Base-by-base conservation (phyloP, 2,888 invertebrate genomes). In the Drosophila melanocephala region DNA sequence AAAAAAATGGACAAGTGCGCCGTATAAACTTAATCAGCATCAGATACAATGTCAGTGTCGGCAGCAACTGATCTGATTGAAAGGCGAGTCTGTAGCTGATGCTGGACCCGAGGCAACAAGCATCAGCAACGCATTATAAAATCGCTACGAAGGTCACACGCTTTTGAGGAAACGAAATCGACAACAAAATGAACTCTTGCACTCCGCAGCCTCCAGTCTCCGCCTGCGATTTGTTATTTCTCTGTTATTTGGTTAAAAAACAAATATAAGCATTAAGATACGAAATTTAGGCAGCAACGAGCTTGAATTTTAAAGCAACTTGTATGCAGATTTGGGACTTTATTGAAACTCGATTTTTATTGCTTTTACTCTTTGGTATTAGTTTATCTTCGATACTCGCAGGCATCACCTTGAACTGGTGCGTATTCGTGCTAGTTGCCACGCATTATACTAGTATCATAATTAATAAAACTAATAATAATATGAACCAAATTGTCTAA, bases 321-420 rank as follows among this genome's bases (percentile, higher is more conserved):
- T 51, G 53, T 74, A 82, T 77, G 77, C 74, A 70, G 72, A 83
- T 82, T 73, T 61, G 69, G 51, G 56, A 58, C 47, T 57, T 69
- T 75, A 66, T 64, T 62, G n/a, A 78, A 72, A 76, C 58, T 61
- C 1, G 72, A 72, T 69, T 82, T 75, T 66, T 72, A 75, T 78
- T 58, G 58, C 37, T 51, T 53, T 75, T 59, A 72, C 62, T 73
- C 68, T 75, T 72, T 73, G 72, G 78, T 61, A 44, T 76, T 81
- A 67, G 77, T 69, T 66, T 62, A 57, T 61, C 55, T 53, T 55
- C 61, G 16, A 56, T 35, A 59, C 30, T 55, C 28, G 55, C 50
- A 53, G 73, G 64, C 60, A 42, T 73, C 66, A 61, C 86, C 86
- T 90, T 90, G 86, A 87, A 81, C 88, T 87, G 87, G 83, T 90